A percentile compares a stretch with the other conserved stretches of the same genome.
phyloP scores from a whole-genome alignment of 2,888 invertebrate genomes.

The Dorcus hopei region DNA sequence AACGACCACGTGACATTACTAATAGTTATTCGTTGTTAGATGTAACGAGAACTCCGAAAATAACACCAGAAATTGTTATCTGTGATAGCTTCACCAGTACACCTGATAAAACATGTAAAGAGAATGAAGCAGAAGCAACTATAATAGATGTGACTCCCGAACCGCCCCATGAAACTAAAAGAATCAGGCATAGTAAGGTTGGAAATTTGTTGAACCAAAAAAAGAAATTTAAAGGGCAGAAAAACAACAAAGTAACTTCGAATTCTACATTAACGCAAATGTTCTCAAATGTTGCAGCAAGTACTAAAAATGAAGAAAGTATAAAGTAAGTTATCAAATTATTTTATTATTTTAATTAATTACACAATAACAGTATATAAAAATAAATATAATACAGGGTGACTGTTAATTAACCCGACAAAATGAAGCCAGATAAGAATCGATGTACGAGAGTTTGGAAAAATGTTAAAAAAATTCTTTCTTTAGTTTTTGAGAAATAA shows the following conservation, averaged over 20 bases:
- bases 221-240: not conserved
- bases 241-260: not conserved
- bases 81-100: not conserved
- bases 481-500: too few species aligned
- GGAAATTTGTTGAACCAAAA: too few species aligned
- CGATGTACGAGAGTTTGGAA: too few species aligned
- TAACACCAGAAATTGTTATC: not conserved
- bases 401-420: too few species aligned
- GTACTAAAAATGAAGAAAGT: not conserved
- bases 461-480: too few species aligned
- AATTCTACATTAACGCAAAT: conserved; percentile 8
- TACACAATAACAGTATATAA: not conserved
- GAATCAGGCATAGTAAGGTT: not conserved
- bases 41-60: not conserved
- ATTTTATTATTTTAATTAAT: not conserved
- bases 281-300: not conserved
- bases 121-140: conserved; percentile 9
- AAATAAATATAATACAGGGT: not conserved
- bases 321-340: not conserved
- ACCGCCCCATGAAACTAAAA: not conserved
- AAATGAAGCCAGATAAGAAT: too few species aligned
- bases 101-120: not conserved
- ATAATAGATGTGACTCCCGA: conserved; percentile 12
- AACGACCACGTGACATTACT: conserved; percentile 1
- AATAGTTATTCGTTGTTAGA: conserved; percentile 3